These are phyloP conservation scores for Scaptomyza hsui DNA, from an alignment of 1,140 invertebrate species.

Conservation along the genomic window DNA sequence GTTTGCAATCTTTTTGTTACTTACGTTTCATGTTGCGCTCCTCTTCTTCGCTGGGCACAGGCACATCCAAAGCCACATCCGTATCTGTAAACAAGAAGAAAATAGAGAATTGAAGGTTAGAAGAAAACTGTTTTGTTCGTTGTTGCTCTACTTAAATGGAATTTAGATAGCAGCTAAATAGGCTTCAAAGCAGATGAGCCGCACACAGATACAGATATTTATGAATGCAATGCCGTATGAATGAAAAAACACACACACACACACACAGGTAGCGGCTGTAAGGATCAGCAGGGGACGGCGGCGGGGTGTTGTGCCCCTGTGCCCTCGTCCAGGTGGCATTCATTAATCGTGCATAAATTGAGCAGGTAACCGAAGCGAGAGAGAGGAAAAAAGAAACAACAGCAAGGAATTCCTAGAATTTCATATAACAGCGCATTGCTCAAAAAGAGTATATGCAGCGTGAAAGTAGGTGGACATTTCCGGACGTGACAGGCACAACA, in stretches of 20 bases:
- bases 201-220: background rate
- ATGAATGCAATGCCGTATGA: slow-evolving; percentile 19
- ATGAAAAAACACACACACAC: slow-evolving; percentile 6
- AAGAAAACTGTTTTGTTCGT: slow-evolving; percentile 14
- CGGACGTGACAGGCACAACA: slow-evolving; percentile 55
- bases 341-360: slow-evolving; percentile 82
- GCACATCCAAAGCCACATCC: slow-evolving; percentile 89
- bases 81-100: slow-evolving; percentile 85
- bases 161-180: slow-evolving; percentile 46
- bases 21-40: slow-evolving; percentile 91
- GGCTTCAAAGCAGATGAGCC: slow-evolving; percentile 14
- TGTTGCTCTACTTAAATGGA: slow-evolving; percentile 71
- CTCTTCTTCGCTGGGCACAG: slow-evolving; percentile 88
- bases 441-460: slow-evolving; percentile 31
- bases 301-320: background rate
- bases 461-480: slow-evolving; percentile 79
- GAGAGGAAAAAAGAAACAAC: background rate
- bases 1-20: slow-evolving; percentile 60
- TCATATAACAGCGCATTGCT: slow-evolving; percentile 36
- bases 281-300: background rate
- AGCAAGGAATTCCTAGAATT: slow-evolving; percentile 61
- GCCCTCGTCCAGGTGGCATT: slow-evolving; percentile 65
- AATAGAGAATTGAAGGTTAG: slow-evolving; percentile 23
- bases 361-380: slow-evolving; percentile 54
- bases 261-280: slow-evolving; percentile 12